Base-by-base conservation (phyloP, 2,113 vertebrate genomes). In the Tenebrosternarchus preto region DNA sequence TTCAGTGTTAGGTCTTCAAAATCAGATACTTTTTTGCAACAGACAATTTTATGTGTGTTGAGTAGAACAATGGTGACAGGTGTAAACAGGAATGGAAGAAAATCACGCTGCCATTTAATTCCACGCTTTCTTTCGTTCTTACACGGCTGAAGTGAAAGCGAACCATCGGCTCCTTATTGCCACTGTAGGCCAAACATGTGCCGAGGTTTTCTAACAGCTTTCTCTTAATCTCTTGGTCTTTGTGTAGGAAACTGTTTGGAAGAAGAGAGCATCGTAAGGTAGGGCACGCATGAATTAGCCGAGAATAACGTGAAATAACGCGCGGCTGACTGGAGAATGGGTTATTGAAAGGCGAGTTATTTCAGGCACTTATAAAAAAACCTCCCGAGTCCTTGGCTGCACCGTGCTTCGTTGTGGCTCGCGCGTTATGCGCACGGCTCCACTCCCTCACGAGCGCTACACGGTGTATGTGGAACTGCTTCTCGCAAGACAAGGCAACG, bases 311-410 rank as follows among this genome's bases (percentile, higher is more conserved):
- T n/a, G 82, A 19, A 43, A 53, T 68, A 59, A 56, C 56, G 59
- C 16, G 9, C 60, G 56, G 61, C 25, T 76, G 73, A 77, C 24
- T n/a, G n/a, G n/a, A 64, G 72, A 57, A 82, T 61, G 68, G 81
- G 53, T 76, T 63, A 71, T 59, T 57, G 53, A 84, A 76, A 68
- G 57, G 74, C 24, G 69, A 56, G 67, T 86, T 74, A 89, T 92
- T 89, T 93, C 90, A 94, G 93, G 92, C 93, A 93, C 93, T 94
- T 93, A 89, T 84, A 92, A 90, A 91, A 67, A 72, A 64, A 88
- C 86, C 90, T 91, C 84, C 87, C 83, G 22, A 74, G 81, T 91
- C 90, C 93, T 91, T 92, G 92, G 92, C 92, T 92, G 90, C 90
- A 90, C 89, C 91, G 88, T 90, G 92, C 90, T 91, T 90, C 86